Evolutionary conservation across 1,140 invertebrate species (phyloP).

Genomic region (Heterodera carotae): DNA sequence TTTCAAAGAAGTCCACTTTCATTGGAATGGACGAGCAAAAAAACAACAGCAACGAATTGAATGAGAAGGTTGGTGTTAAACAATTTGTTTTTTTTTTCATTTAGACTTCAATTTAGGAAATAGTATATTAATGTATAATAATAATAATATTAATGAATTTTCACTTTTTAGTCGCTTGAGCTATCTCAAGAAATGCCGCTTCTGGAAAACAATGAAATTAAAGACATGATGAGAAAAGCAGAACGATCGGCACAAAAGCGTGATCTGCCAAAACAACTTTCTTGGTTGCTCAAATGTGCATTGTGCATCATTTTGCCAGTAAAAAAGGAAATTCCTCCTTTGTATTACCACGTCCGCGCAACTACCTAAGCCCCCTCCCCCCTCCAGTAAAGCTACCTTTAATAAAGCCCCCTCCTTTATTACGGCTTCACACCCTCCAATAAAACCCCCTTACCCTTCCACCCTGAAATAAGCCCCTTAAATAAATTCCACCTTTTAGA

Average conservation of each 20-base stretch:
- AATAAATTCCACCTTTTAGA: no score
- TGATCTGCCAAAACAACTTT: background rate
- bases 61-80: background rate
- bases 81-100: background rate
- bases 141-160: background rate
- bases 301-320: background rate
- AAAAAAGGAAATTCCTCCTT: no score
- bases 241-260: background rate
- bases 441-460: no score
- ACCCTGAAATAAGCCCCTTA: no score
- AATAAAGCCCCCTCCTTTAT: no score
- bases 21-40: background rate
- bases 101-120: background rate
- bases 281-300: background rate
- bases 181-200: background rate
- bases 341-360: no score
- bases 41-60: background rate
- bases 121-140: background rate
- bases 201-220: background rate
- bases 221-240: background rate
- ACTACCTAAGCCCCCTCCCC: no score
- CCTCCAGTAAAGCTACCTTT: no score
- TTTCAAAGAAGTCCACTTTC: background rate
- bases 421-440: no score
- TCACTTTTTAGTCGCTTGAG: background rate